Evolutionary conservation across 2,888 invertebrate genomes (phyloP), one percentile per base, ranked within the genome.

Genomic region (Sisyra nigra): DNA sequence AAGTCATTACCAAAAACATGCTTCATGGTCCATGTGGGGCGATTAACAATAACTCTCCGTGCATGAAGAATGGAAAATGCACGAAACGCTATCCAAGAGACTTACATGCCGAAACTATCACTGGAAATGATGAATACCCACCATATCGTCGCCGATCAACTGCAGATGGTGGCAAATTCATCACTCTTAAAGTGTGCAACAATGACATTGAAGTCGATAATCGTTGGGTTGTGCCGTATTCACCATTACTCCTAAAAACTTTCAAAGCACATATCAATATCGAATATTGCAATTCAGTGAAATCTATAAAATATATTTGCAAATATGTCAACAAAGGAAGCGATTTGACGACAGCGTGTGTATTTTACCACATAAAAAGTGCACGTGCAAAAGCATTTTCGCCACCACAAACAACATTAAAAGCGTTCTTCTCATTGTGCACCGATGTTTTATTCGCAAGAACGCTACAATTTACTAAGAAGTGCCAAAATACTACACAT

Each of bases 321-420:
- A 61, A 62, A 50, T 65, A 64, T 51, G 55, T 64, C 17, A 59
- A 53, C 41, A 63, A 63, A 56, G 59, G 59, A 19, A 57, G 55
- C 46, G 58, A 60, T 47, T 55, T 56, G 57, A 56, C 58, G 40
- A 11, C 40, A 40, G 31, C 3, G 40, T 1, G 40, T 40, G 40
- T 40, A 29, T 17, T 40, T 40, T 40, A 40, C 40, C 29, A 31
- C 40, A 29, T 19, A 45, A 11, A 42, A 43, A 14, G 35, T 44
- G 44, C 37, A 36, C 36, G 30, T 44, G 45, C 39, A n/a, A n/a
- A 13, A 35, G 32, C 48, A 43, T 45, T 42, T n/a, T 29, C 41
- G 41, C 47, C 46, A 18, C 46, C 45, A 42, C 14, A 37, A n/a
- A 45, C 48, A 37, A 47, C 45, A 40, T 42, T 50, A 33, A 48